Conservation (phyloP, 2,888 invertebrate species). For the Lumbricus terrestris region DNA sequence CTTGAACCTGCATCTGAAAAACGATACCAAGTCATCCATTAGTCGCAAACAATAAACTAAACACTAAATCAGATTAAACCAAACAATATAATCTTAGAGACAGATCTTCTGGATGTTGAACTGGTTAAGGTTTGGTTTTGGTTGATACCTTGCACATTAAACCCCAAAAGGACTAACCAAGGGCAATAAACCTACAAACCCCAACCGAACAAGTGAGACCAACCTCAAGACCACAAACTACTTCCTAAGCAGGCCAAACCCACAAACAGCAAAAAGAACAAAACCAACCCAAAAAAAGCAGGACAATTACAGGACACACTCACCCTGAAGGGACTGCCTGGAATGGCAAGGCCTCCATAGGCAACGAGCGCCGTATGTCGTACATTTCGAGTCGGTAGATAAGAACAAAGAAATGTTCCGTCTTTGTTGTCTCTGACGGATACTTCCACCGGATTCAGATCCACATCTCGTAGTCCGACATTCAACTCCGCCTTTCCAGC, state of each 20-base stretch:
- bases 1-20: slow-evolving; percentile 22
- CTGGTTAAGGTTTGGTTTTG: no score
- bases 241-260: no score
- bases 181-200: background rate
- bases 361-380: slow-evolving; percentile 21
- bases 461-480: background rate
- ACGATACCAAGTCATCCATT: background rate
- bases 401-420: slow-evolving; percentile 21
- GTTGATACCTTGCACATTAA: no score
- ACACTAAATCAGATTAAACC: background rate
- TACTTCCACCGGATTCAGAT: background rate
- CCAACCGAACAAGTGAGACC: background rate
- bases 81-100: background rate
- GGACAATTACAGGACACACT: background rate
- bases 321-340: slow-evolving; percentile 25
- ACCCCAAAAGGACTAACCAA: background rate
- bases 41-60: background rate
- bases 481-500: slow-evolving; percentile 13
- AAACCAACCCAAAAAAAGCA: background rate
- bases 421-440: background rate
- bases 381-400: slow-evolving; percentile 5
- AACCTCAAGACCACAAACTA: background rate
- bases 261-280: background rate
- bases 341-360: slow-evolving; percentile 19
- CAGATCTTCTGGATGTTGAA: no score